phyloP scores from a whole-genome alignment of 2,113 vertebrate genomes.

The Erinaceus europaeus region DNA sequence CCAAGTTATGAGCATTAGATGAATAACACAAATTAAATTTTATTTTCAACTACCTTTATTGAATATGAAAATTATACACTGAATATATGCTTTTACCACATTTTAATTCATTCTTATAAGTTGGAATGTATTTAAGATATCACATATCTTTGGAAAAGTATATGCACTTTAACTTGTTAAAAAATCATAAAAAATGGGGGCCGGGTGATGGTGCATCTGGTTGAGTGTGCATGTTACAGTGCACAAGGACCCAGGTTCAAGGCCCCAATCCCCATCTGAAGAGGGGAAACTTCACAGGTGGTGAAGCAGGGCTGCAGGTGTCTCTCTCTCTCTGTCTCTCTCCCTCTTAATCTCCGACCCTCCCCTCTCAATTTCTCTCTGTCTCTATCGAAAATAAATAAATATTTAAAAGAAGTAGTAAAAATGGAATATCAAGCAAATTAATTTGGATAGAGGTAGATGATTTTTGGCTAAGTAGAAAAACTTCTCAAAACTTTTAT shows the following conservation, averaged over 20 bases:
- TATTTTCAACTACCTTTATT: background rate
- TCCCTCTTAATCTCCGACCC: too few relatives aligned
- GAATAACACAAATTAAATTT: background rate
- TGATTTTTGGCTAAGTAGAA: background rate
- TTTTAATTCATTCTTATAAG: background rate
- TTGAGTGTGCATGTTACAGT: too few relatives aligned
- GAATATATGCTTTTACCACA: background rate
- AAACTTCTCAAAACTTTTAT: background rate
- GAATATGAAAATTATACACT: too few relatives aligned
- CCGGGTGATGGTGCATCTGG: too few relatives aligned
- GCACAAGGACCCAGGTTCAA: too few relatives aligned
- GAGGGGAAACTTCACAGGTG: too few relatives aligned
- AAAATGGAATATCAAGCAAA: background rate
- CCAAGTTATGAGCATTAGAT: background rate
- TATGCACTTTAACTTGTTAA: background rate
- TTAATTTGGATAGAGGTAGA: background rate
- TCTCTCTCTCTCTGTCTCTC: too few relatives aligned
- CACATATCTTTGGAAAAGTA: slow-evolving; percentile 12
- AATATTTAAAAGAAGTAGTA: too few relatives aligned
- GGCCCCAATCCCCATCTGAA: too few relatives aligned
- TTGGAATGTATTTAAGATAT: background rate
- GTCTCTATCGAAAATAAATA: too few relatives aligned
- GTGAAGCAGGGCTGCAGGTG: too few relatives aligned
- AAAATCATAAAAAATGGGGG: background rate
- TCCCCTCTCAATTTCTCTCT: too few relatives aligned